A percentile compares a stretch with the other conserved stretches of the same genome.
Evolutionary conservation across 2,888 invertebrate genomes (phyloP).

Genomic region (Saturnia japonica): DNA sequence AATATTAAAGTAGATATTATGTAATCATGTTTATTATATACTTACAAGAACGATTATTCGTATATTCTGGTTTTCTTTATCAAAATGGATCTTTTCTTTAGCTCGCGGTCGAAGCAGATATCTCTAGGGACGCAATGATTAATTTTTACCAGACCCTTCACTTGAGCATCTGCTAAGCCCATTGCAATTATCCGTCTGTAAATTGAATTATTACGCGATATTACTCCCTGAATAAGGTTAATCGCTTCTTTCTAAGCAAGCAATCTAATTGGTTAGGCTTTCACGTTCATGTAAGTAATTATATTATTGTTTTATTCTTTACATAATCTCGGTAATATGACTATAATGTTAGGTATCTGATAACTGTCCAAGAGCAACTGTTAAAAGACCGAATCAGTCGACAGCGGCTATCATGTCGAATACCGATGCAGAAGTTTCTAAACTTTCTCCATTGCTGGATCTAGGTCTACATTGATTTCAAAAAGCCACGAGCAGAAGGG

Average conservation of each 20-base stretch:
- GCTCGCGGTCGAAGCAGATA: slow-evolving; percentile 12
- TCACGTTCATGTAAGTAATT: slow-evolving; percentile 19
- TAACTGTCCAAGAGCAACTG: not conserved
- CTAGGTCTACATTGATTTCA: too few species aligned
- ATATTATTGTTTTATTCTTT: slow-evolving; percentile 9
- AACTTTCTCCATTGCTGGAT: too few species aligned
- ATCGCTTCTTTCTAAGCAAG: slow-evolving; percentile 11
- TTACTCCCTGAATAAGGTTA: slow-evolving; percentile 17
- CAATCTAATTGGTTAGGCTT: slow-evolving; percentile 8
- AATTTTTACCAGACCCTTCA: slow-evolving; percentile 22
- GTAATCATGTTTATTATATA: too few species aligned
- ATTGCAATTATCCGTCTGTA: slow-evolving; percentile 23
- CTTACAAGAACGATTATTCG: not conserved
- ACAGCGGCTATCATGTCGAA: too few species aligned
- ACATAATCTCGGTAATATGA: not conserved
- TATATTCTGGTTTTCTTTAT: not conserved
- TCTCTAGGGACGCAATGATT: slow-evolving; percentile 20
- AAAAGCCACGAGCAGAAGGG: too few species aligned
- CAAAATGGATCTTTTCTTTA: slow-evolving; percentile 2
- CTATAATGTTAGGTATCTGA: not conserved
- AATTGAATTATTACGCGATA: slow-evolving; percentile 24
- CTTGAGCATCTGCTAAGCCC: slow-evolving; percentile 18
- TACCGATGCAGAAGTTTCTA: too few species aligned
- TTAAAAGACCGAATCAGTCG: not conserved
- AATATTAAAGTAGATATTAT: too few species aligned